phyloP scores from a whole-genome alignment of 2,113 vertebrate genomes.

The Anhinga anhinga region DNA sequence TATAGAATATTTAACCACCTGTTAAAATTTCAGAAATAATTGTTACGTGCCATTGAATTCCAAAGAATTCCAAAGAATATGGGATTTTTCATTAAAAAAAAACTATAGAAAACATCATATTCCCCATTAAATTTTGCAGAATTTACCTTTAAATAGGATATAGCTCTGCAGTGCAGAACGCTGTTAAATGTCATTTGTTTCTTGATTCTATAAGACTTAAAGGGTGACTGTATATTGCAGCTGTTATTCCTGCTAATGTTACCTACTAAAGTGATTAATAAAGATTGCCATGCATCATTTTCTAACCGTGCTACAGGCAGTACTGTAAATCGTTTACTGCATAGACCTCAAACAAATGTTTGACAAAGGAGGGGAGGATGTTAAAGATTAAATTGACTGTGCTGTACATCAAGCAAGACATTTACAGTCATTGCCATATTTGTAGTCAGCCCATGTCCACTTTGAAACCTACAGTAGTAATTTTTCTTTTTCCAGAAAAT shows the following conservation, averaged over 20 bases:
- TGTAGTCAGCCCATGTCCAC: conserved; percentile 23
- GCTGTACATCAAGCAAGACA: conserved; percentile 26
- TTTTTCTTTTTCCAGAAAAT: conserved; percentile 59
- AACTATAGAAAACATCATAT: not conserved
- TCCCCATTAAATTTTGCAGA: not conserved
- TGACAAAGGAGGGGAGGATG: conserved; percentile 19
- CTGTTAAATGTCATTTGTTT: not conserved
- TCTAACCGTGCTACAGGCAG: not conserved
- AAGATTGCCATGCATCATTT: conserved; percentile 25
- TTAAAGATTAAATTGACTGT: conserved; percentile 37
- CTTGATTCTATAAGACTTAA: not conserved
- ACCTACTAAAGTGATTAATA: not conserved
- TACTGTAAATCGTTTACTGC: not conserved
- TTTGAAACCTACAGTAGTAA: conserved; percentile 16
- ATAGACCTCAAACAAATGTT: conserved; percentile 20
- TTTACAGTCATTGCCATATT: conserved; percentile 29
- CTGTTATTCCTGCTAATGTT: not conserved
- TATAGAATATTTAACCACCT: not conserved
- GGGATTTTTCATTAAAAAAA: not conserved
- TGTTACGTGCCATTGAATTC: not conserved
- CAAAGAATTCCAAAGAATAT: not conserved
- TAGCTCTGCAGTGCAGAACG: not conserved
- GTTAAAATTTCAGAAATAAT: not conserved
- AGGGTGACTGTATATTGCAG: not conserved
- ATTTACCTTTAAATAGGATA: not conserved